Percentiles rank a stretch among this genome's conserved stretches.
phyloP scores from a whole-genome alignment of 2,888 invertebrate species.

The Nephrotoma flavescens region DNA sequence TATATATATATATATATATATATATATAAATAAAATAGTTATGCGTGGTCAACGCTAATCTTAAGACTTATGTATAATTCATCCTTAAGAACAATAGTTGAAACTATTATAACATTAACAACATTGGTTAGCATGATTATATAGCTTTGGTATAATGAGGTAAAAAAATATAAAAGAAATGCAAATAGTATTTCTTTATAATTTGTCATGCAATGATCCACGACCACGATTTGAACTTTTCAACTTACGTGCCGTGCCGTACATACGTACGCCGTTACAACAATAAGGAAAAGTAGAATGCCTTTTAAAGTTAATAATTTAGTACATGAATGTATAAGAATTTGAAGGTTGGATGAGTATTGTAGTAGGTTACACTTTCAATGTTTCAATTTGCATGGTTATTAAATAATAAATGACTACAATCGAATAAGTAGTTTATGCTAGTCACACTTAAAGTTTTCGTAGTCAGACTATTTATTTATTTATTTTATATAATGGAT shows the following conservation, averaged over 20 bases:
- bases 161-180: background rate
- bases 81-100: background rate
- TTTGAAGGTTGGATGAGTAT: background rate
- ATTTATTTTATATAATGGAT: background rate
- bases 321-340: too few species aligned
- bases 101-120: background rate
- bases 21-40: background rate
- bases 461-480: background rate
- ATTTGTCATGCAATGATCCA: conserved; percentile 6
- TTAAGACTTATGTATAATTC: background rate
- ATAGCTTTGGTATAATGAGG: background rate
- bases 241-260: background rate
- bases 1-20: too few species aligned
- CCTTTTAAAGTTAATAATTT: background rate
- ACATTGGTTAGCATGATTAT: background rate
- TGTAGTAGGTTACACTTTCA: background rate
- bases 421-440: background rate
- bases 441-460: background rate
- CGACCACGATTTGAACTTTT: conserved; percentile 2
- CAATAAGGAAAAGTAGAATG: background rate
- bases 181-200: background rate
- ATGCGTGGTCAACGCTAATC: background rate
- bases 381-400: background rate
- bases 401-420: background rate
- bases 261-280: background rate